phyloP scores from a whole-genome alignment of 2,113 vertebrate genomes.

The Cryptotis parvus region DNA sequence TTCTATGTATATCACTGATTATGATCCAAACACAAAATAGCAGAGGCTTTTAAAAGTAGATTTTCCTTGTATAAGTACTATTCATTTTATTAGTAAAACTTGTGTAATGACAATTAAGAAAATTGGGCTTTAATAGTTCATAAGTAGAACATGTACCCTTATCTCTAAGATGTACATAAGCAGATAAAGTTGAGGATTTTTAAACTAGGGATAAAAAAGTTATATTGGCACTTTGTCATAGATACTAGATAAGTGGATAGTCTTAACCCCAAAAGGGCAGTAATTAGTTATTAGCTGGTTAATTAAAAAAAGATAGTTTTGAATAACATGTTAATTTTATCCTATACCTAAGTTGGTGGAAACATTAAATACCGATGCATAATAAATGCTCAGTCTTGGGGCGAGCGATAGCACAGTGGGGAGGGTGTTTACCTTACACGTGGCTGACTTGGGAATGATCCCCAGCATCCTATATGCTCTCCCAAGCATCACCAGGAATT shows the following conservation, averaged over 20 bases:
- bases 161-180: not conserved
- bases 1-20: too few relatives aligned
- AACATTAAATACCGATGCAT: too few relatives aligned
- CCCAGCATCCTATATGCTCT: too few relatives aligned
- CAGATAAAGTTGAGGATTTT: not conserved
- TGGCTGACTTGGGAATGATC: too few relatives aligned
- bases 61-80: not conserved
- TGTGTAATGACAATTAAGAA: conserved; percentile 29
- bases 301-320: not conserved
- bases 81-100: conserved; percentile 6
- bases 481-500: too few relatives aligned
- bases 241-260: not conserved
- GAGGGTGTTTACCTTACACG: not conserved
- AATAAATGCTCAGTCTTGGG: too few relatives aligned
- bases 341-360: not conserved
- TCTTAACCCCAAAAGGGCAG: not conserved
- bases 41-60: not conserved
- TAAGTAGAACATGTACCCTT: not conserved
- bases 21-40: too few relatives aligned
- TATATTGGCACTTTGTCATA: not conserved
- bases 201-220: not conserved
- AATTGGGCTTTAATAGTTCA: not conserved
- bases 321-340: not conserved
- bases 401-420: not conserved
- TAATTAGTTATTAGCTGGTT: not conserved